phyloP scores from a whole-genome alignment of 1,140 invertebrate genomes.

The Drosophila obscura region DNA sequence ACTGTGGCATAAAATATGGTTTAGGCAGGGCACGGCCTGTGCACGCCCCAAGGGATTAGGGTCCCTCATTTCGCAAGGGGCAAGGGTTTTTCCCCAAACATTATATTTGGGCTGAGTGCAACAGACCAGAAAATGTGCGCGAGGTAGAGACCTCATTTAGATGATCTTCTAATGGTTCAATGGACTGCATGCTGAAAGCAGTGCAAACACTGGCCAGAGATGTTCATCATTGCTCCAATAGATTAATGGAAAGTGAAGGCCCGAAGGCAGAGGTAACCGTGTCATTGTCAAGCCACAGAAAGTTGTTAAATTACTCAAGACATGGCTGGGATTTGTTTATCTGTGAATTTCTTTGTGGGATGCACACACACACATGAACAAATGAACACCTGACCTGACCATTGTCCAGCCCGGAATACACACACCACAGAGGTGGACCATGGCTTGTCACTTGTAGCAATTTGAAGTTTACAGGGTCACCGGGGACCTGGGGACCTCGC shows the following conservation, averaged over 20 bases:
- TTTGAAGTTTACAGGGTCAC: slow-evolving; percentile 81
- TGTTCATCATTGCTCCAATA: too few species aligned
- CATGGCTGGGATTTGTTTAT: slow-evolving; percentile 49
- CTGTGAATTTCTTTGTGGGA: slow-evolving; percentile 35
- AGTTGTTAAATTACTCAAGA: slow-evolving; percentile 43
- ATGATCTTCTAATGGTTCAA: too few species aligned
- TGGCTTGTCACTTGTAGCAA: slow-evolving; percentile 71
- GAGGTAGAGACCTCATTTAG: background rate
- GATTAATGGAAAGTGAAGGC: too few species aligned
- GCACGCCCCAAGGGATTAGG: slow-evolving; percentile 43
- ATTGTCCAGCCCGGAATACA: slow-evolving; percentile 26
- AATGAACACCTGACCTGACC: slow-evolving; percentile 55
- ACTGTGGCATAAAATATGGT: slow-evolving; percentile 48
- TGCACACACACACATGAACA: slow-evolving; percentile 6
- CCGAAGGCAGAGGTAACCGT: too few species aligned
- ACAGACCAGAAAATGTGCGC: slow-evolving; percentile 55
- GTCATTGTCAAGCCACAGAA: slow-evolving; percentile 6
- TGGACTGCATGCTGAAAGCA: background rate
- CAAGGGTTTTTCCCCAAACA: too few species aligned
- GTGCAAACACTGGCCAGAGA: too few species aligned
- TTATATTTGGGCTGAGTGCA: slow-evolving; percentile 43
- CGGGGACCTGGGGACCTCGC: slow-evolving; percentile 52
- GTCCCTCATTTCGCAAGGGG: background rate
- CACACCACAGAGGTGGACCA: background rate
- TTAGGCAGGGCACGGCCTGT: slow-evolving; percentile 41